Conservation (phyloP, 2,888 invertebrate genomes). For the Steinernema scapterisci region DNA sequence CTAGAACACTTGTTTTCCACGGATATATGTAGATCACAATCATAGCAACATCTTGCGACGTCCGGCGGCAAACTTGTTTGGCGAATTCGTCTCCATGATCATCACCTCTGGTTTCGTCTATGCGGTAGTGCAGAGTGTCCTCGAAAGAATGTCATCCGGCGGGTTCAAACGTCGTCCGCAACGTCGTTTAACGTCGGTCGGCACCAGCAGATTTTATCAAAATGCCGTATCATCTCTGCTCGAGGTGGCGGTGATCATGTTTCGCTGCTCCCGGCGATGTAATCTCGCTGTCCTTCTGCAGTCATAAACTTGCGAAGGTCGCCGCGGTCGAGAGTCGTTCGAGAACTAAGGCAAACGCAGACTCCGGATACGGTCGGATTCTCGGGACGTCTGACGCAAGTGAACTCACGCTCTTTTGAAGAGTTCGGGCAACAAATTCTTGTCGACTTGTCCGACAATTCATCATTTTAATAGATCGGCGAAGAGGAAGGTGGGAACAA, state of each 20-base stretch:
- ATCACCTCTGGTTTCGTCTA: not conserved
- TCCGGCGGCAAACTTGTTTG: not conserved
- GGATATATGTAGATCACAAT: not conserved
- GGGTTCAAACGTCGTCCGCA: not conserved
- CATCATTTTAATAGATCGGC: slow-evolving; percentile 18
- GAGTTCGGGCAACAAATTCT: not conserved
- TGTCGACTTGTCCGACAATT: not conserved
- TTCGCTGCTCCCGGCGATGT: slow-evolving; percentile 18
- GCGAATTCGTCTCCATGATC: not conserved
- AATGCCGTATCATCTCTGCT: not conserved
- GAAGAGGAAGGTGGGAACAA: not conserved
- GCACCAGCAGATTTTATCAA: slow-evolving; percentile 25
- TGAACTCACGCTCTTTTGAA: too few species aligned
- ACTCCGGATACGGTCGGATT: too few species aligned
- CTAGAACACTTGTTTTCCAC: too few species aligned
- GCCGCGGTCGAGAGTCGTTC: not conserved
- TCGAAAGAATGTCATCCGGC: not conserved
- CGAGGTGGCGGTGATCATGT: not conserved
- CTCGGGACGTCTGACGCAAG: too few species aligned
- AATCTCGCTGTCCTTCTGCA: slow-evolving; percentile 10
- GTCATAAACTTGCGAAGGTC: slow-evolving; percentile 20
- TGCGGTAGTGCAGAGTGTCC: not conserved
- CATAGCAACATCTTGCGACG: not conserved
- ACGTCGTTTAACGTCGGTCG: slow-evolving; percentile 7
- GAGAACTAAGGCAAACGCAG: not conserved